A percentile compares a stretch with the other conserved stretches of the same genome.
Conservation (phyloP, 2,888 invertebrate species). For the Drosophila pullipes region DNA sequence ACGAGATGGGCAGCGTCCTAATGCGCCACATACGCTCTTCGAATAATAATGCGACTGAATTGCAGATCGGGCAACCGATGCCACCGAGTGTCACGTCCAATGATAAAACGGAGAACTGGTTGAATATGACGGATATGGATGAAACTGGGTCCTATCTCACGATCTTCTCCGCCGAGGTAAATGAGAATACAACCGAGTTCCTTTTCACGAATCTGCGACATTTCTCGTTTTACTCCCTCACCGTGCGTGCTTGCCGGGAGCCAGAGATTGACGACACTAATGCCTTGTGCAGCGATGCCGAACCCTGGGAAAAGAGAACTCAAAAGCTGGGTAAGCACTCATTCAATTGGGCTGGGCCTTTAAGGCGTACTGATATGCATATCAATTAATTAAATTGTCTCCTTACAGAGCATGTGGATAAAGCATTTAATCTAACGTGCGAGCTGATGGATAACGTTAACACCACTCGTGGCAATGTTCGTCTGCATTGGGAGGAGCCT, state of each 20-base stretch:
- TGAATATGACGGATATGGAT: constrained; percentile 80
- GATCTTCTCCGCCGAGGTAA: constrained; percentile 66
- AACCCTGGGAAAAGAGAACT: constrained; percentile 86
- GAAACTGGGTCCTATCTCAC: constrained; percentile 53
- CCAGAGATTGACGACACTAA: constrained; percentile 21
- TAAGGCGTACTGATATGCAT: not conserved
- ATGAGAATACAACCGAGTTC: constrained; percentile 85
- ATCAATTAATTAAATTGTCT: not conserved
- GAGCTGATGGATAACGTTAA: constrained; percentile 72
- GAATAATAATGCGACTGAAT: not conserved
- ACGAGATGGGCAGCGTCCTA: constrained; percentile 64
- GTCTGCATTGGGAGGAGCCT: constrained; percentile 93
- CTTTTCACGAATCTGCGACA: constrained; percentile 89
- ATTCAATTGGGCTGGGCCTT: not conserved
- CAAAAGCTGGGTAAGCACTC: constrained; percentile 83
- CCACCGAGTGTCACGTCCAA: not conserved
- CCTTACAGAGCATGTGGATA: constrained; percentile 89
- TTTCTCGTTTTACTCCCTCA: constrained; percentile 91
- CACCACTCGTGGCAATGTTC: constrained; percentile 87
- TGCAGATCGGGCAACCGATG: not conserved
- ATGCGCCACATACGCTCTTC: constrained; percentile 74
- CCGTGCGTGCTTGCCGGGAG: constrained; percentile 92
- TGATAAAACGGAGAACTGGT: constrained; percentile 19
- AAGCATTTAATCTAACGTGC: constrained; percentile 87
- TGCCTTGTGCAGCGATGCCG: constrained; percentile 87